These are phyloP conservation scores for Anarrhichthys ocellatus DNA, from an alignment of 2,113 vertebrate genomes.

Conservation along the genomic window DNA sequence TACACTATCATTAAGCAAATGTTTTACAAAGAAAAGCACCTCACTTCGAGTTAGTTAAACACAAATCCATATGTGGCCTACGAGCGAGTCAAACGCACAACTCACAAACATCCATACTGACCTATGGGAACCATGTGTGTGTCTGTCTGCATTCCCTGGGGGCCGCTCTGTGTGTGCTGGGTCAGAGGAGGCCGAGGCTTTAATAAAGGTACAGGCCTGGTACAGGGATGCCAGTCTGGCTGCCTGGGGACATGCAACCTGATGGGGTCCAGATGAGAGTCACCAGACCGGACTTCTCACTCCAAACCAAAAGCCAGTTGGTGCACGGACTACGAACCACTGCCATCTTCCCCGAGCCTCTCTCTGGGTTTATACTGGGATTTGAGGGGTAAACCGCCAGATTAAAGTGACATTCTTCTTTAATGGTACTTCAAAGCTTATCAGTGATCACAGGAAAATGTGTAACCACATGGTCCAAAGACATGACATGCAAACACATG, in stretches of 20 bases:
- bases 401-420: slow-evolving; percentile 53
- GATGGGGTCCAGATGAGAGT: slow-evolving; percentile 82
- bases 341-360: slow-evolving; percentile 26
- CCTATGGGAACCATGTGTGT: slow-evolving; percentile 81
- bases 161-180: slow-evolving; percentile 67
- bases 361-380: slow-evolving; percentile 45
- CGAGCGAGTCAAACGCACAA: slow-evolving; percentile 71
- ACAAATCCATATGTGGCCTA: slow-evolving; percentile 76
- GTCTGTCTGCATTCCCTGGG: slow-evolving; percentile 67
- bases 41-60: slow-evolving; percentile 55
- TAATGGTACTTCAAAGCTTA: slow-evolving; percentile 45
- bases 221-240: slow-evolving; percentile 77
- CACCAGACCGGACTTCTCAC: slow-evolving; percentile 69
- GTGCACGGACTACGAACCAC: slow-evolving; percentile 15
- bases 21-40: slow-evolving; percentile 69
- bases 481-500: slow-evolving; percentile 27
- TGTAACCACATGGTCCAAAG: slow-evolving; percentile 25
- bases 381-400: slow-evolving; percentile 47
- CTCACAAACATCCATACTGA: slow-evolving; percentile 75
- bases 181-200: slow-evolving; percentile 78
- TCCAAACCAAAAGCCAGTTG: slow-evolving; percentile 46
- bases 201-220: slow-evolving; percentile 76
- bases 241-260: slow-evolving; percentile 72
- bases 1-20: slow-evolving; percentile 79
- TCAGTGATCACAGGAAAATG: slow-evolving; percentile 40